Conservation (phyloP, 2,113 vertebrate species). For the Neoarius graeffei region DNA sequence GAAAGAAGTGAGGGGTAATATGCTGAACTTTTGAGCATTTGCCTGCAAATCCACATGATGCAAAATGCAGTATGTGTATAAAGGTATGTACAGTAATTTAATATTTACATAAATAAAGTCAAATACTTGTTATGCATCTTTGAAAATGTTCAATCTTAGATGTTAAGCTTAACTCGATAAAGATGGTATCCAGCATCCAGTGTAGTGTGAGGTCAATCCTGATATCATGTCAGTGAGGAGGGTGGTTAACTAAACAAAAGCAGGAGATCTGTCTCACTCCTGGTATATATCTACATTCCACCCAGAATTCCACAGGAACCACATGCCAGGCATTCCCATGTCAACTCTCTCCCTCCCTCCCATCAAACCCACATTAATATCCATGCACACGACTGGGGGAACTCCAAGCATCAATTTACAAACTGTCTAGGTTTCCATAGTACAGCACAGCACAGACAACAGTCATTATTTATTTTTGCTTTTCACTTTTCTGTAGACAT, state of each 20-base stretch:
- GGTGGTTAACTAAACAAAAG: slow-evolving; percentile 19
- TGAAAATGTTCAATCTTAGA: neutral
- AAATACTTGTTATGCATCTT: neutral
- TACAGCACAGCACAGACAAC: neutral
- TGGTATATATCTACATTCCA: slow-evolving; percentile 13
- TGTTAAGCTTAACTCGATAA: neutral
- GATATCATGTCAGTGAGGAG: neutral
- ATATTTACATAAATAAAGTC: neutral
- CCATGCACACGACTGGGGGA: neutral
- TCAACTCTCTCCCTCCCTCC: slow-evolving; percentile 5
- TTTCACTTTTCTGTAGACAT: neutral
- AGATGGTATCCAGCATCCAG: neutral
- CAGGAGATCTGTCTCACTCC: slow-evolving; percentile 2
- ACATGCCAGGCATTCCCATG: slow-evolving; percentile 22
- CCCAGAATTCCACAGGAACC: slow-evolving; percentile 3
- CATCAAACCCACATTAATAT: slow-evolving; percentile 24
- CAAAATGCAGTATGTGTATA: neutral
- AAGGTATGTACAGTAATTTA: neutral
- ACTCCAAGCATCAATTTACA: neutral
- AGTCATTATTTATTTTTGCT: neutral
- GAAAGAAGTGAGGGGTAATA: neutral
- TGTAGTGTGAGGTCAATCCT: neutral
- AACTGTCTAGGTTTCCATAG: neutral
- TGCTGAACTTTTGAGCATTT: neutral
- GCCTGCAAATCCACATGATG: neutral